Conservation (phyloP, 2,113 vertebrate genomes). For the Pseudorasbora parva region DNA sequence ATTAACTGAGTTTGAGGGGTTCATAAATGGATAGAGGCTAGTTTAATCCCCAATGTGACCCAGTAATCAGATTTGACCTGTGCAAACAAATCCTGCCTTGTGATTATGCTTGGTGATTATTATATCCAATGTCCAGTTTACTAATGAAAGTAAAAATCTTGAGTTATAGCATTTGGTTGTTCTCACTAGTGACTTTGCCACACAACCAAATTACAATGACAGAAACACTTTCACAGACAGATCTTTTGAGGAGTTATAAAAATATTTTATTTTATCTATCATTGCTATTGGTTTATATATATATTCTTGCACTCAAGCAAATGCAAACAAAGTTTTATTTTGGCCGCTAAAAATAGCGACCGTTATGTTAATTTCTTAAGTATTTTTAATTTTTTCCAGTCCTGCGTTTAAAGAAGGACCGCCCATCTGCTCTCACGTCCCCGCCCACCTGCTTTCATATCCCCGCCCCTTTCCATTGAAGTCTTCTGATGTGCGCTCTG, state of each 20-base stretch:
- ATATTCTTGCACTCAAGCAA: no score
- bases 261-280: no score
- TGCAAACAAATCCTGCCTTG: constrained; percentile 32
- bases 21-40: background rate
- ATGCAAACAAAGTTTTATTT: background rate
- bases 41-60: constrained; percentile 30
- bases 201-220: background rate
- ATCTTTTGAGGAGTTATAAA: no score
- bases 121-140: background rate
- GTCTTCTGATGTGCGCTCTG: constrained; percentile 23
- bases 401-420: background rate
- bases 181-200: background rate
- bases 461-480: constrained; percentile 31
- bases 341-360: no score
- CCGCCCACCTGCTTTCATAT: constrained; percentile 10
- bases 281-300: no score
- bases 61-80: constrained; percentile 48
- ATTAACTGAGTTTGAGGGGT: background rate
- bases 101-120: constrained; percentile 39
- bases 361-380: background rate
- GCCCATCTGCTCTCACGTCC: constrained; percentile 10
- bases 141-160: background rate
- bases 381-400: background rate
- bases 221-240: no score
- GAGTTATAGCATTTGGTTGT: no score